phyloP scores from a whole-genome alignment of 2,888 invertebrate species.

The Habroteleia sp. region DNA sequence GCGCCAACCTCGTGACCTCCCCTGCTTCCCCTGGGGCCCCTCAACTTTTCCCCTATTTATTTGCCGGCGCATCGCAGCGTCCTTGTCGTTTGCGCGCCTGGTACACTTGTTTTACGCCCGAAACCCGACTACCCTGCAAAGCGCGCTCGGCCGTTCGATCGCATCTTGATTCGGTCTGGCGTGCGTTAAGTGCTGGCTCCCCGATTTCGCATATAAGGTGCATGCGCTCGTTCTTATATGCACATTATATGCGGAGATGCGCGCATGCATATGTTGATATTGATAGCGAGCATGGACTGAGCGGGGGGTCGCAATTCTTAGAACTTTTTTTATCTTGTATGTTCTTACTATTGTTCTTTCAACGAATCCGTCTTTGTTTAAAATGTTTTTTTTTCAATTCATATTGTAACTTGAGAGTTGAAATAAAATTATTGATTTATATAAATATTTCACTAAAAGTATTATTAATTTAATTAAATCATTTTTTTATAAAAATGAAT shows the following conservation, averaged over 20 bases:
- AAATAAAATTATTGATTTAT: too few species aligned
- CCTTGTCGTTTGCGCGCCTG: slow-evolving; percentile 36
- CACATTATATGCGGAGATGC: slow-evolving; percentile 24
- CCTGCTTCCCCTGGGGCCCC: slow-evolving; percentile 58
- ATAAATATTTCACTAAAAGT: too few species aligned
- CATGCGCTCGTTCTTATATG: slow-evolving; percentile 21
- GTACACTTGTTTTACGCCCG: slow-evolving; percentile 78
- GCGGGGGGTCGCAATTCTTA: neutral
- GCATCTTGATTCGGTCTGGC: slow-evolving; percentile 60
- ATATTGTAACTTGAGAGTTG: too few species aligned
- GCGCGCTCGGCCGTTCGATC: slow-evolving; percentile 55
- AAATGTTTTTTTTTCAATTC: too few species aligned
- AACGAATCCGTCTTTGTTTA: too few species aligned
- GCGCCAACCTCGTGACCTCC: slow-evolving; percentile 78
- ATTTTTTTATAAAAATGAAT: too few species aligned
- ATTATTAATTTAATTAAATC: too few species aligned
- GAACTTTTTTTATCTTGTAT: too few species aligned
- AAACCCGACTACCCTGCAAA: slow-evolving; percentile 57
- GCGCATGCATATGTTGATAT: slow-evolving; percentile 5
- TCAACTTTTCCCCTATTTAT: slow-evolving; percentile 59
- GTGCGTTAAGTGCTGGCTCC: slow-evolving; percentile 61
- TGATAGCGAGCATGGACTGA: neutral
- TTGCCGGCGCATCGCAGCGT: slow-evolving; percentile 37
- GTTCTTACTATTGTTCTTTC: too few species aligned
- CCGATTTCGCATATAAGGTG: slow-evolving; percentile 52